Percentiles rank a stretch among this genome's conserved stretches.
Conservation (phyloP, 2,113 vertebrate genomes). For the Hippopotamus amphibius region DNA sequence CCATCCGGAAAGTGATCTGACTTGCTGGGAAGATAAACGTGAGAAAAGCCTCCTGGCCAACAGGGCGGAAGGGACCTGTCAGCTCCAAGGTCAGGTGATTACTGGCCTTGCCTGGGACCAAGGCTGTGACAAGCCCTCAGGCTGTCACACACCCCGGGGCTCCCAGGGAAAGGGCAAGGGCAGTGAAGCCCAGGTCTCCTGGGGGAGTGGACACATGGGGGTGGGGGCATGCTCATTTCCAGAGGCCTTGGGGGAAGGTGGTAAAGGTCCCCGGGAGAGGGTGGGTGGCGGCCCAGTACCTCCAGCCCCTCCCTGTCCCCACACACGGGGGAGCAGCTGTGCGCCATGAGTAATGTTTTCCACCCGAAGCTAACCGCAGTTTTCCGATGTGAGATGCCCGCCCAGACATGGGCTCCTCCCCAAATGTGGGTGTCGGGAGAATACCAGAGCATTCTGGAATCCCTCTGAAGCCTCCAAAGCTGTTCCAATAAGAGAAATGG, state of each 20-base stretch:
- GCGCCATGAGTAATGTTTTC: not conserved
- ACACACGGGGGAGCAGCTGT: not conserved
- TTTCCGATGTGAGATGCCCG: not conserved
- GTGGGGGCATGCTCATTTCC: accelerated
- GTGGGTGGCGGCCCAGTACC: not conserved
- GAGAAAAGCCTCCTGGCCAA: not conserved
- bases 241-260: not conserved
- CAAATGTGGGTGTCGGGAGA: not conserved
- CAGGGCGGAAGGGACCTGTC: not conserved
- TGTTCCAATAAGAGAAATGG: not conserved
- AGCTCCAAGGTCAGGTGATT: not conserved
- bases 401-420: not conserved
- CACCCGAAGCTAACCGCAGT: not conserved
- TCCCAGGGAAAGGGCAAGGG: not conserved
- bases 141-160: not conserved
- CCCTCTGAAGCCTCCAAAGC: not conserved
- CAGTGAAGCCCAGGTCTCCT: not conserved
- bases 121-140: not conserved
- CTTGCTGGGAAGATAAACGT: not conserved
- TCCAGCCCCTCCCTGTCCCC: not conserved
- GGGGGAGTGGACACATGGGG: accelerated
- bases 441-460: not conserved
- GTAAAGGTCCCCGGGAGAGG: not conserved
- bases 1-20: not conserved
- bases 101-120: not conserved